Evolutionary conservation across 2,888 invertebrate species (phyloP).

Genomic region (Portevinia maculata): DNA sequence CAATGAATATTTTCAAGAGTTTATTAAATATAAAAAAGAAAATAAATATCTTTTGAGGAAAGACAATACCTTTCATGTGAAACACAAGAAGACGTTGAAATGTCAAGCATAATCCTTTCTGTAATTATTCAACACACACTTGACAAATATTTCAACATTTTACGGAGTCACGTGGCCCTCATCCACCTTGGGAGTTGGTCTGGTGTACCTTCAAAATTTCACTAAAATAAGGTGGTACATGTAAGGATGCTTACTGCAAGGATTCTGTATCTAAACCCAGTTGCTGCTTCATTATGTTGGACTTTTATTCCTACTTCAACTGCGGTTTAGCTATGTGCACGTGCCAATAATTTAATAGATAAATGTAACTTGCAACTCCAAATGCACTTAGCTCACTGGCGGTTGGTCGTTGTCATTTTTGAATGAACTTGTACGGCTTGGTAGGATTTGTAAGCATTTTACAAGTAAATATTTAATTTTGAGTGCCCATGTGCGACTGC

Average conservation of each 20-base stretch:
- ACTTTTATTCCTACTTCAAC: constrained; percentile 57
- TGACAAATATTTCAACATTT: constrained; percentile 40
- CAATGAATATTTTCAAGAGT: not conserved
- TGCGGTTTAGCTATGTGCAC: constrained; percentile 54
- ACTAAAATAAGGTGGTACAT: constrained; percentile 44
- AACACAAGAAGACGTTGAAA: constrained; percentile 3
- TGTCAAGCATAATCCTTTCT: constrained; percentile 29
- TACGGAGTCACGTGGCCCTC: constrained; percentile 55
- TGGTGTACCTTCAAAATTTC: constrained; percentile 7
- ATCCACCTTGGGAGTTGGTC: constrained; percentile 37
- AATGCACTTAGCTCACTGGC: constrained; percentile 57
- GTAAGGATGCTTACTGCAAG: not conserved
- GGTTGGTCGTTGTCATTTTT: constrained; percentile 57
- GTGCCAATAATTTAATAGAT: constrained; percentile 72
- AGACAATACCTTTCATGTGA: not conserved
- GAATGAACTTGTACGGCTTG: constrained; percentile 46
- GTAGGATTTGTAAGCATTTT: constrained; percentile 3
- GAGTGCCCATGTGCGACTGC: constrained; percentile 29
- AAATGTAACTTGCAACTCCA: constrained; percentile 49
- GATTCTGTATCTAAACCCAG: not conserved
- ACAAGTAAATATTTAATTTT: constrained; percentile 68
- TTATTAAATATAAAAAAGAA: constrained; percentile 22
- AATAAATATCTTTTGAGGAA: constrained; percentile 13
- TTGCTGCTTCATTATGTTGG: constrained; percentile 52
- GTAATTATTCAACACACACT: constrained; percentile 26